Evolutionary conservation across 2,888 invertebrate genomes (phyloP), one percentile per base, ranked within the genome.

Genomic region (Scaptomyza flava): DNA sequence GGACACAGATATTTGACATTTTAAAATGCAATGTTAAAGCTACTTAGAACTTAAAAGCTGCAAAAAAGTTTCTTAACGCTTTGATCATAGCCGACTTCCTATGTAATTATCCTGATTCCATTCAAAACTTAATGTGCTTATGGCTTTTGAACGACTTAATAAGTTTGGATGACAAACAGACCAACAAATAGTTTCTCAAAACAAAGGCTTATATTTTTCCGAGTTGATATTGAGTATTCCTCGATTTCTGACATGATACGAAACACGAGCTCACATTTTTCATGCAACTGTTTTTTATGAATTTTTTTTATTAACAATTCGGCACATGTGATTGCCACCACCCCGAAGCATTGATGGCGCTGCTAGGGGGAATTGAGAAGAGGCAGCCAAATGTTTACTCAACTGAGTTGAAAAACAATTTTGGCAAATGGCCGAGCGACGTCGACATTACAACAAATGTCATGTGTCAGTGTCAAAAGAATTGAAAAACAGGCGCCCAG

Each of bases 401-500:
- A 90, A 90, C 84, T 90, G 91, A 89, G 87, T 80, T 89, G 90
- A 82, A 90, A 90, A 90, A 89, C 90, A 90, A 90, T 90, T 90
- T 89, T 73, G 79, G 80, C 82, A 90, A 90, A 90, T 89, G 87
- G 77, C 70, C 72, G 72, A 74, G 60, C 76, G 77, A 60, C 80
- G 80, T 79, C 68, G 77, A 63, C 80, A 80, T 67, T 68, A 68
- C 79, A 79, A 68, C 87, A 84, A 87, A 88, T 87, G 87, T 89
- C 87, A 88, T 88, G 87, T 84, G 84, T 84, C 84, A 89, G 88
- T 88, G 88, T 88, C 83, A 86, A 88, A 86, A 86, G 84, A 88
- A 83, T 86, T 72, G 79, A 57, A 79, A 72, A 63, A 52, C 69
- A 62, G 68, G 54, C 68, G 53, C 33, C 31, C 61, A 42, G 61